phyloP scores from a whole-genome alignment of 1,140 invertebrate species.

The Ips typographus region DNA sequence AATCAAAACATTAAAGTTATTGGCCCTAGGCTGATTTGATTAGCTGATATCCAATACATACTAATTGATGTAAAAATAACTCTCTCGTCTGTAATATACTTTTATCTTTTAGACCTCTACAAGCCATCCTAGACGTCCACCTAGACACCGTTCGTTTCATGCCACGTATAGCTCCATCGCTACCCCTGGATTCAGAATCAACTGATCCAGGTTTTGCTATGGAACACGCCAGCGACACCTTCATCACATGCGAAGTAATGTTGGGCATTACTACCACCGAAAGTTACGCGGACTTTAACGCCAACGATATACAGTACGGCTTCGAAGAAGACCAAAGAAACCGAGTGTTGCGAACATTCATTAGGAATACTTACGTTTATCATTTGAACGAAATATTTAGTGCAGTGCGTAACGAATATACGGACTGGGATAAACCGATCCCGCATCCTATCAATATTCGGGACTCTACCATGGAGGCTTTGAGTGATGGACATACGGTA shows the following conservation, averaged over 20 bases:
- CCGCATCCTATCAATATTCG: conserved; percentile 81
- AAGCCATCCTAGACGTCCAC: conserved; percentile 63
- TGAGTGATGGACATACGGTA: conserved; percentile 81
- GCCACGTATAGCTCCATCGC: conserved; percentile 64
- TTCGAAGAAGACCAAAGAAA: conserved; percentile 77
- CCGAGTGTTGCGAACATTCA: conserved; percentile 75
- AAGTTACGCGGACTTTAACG: conserved; percentile 74
- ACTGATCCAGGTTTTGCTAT: conserved; percentile 64
- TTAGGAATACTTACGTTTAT: conserved; percentile 82
- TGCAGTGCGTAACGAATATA: conserved; percentile 89
- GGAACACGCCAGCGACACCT: conserved; percentile 67
- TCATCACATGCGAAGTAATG: conserved; percentile 69
- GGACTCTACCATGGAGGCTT: conserved; percentile 83
- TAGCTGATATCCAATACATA: too few relatives aligned
- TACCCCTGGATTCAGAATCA: conserved; percentile 62
- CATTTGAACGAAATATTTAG: conserved; percentile 92
- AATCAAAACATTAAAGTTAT: too few relatives aligned
- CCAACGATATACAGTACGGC: conserved; percentile 73
- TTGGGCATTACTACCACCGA: conserved; percentile 73
- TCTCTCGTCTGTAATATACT: too few relatives aligned
- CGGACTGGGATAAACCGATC: conserved; percentile 86
- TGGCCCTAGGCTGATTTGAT: too few relatives aligned
- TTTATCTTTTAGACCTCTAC: conserved; percentile 57
- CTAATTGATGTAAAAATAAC: too few relatives aligned
- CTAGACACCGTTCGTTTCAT: conserved; percentile 64